These are phyloP conservation scores for Acropternis orthonyx DNA, from an alignment of 2,797 vertebrate genomes.

Conservation along the genomic window DNA sequence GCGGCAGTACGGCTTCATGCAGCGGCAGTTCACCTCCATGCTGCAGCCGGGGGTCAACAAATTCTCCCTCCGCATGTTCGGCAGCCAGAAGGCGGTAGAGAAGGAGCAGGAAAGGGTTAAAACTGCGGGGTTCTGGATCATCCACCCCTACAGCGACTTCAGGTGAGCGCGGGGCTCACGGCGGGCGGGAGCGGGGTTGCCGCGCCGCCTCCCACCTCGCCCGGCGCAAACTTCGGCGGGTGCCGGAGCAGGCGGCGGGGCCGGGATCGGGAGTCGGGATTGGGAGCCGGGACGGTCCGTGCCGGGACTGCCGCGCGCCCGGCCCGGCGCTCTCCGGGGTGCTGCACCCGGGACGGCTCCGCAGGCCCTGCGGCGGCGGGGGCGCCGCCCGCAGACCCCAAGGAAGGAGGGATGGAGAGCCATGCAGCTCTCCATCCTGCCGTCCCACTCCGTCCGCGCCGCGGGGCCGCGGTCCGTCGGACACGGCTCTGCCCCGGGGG, in stretches of 20 bases:
- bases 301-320: not conserved
- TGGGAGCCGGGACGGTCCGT: too few species aligned
- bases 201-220: not conserved
- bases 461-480: not conserved
- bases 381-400: not conserved
- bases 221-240: not conserved
- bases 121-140: constrained; percentile 98
- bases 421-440: not conserved
- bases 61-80: constrained; percentile 99
- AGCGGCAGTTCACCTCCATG: constrained; percentile 96
- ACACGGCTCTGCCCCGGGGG: not conserved
- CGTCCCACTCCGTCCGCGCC: not conserved
- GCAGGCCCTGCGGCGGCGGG: not conserved
- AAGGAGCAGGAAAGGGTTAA: constrained; percentile 98
- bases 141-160: constrained; percentile 99
- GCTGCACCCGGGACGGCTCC: not conserved
- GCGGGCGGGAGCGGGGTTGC: constrained; percentile 68
- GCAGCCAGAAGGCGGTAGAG: constrained; percentile 98
- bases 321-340: constrained; percentile 25
- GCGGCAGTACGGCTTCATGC: constrained; percentile 91
- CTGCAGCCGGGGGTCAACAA: constrained; percentile 98
- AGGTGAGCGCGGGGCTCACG: constrained; percentile 84
- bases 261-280: too few species aligned
- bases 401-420: not conserved
- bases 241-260: not conserved